phyloP scores from a whole-genome alignment of 2,888 invertebrate species.

The Criorhina ranunculi region DNA sequence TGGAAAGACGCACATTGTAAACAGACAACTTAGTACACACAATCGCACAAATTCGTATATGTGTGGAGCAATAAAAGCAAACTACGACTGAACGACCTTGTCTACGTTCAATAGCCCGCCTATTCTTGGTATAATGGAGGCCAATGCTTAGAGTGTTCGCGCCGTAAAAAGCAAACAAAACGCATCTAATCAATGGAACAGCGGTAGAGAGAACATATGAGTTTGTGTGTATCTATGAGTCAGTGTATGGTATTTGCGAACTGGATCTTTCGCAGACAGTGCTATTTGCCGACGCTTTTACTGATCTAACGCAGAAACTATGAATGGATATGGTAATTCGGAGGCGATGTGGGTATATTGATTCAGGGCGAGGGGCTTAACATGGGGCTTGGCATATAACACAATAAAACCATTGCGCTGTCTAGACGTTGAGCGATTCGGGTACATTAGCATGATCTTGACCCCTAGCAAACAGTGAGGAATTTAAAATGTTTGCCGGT shows the following conservation, averaged over 20 bases:
- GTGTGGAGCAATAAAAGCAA: conserved; percentile 45
- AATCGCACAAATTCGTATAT: conserved; percentile 1
- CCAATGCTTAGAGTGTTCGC: conserved; percentile 50
- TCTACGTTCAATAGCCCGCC: conserved; percentile 66
- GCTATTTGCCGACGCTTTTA: conserved; percentile 15
- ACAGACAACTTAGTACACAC: conserved; percentile 27
- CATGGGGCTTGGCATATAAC: not conserved
- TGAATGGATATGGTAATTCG: conserved; percentile 47
- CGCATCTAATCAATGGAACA: conserved; percentile 62
- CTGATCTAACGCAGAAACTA: conserved; percentile 69
- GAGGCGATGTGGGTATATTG: not conserved
- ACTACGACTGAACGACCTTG: conserved; percentile 71
- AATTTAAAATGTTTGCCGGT: conserved; percentile 15
- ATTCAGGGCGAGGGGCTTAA: not conserved
- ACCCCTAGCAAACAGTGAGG: conserved; percentile 18
- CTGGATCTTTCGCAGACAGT: conserved; percentile 36
- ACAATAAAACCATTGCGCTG: conserved; percentile 34
- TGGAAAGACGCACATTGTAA: conserved; percentile 62
- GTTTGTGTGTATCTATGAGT: conserved; percentile 61
- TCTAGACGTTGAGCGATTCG: conserved; percentile 61
- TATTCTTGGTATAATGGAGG: conserved; percentile 48
- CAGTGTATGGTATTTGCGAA: conserved; percentile 30
- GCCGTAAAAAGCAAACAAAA: conserved; percentile 37
- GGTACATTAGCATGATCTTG: conserved; percentile 60
- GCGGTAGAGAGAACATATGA: not conserved